phyloP scores from a whole-genome alignment of 1,140 invertebrate species.

The Drosophila truncata region DNA sequence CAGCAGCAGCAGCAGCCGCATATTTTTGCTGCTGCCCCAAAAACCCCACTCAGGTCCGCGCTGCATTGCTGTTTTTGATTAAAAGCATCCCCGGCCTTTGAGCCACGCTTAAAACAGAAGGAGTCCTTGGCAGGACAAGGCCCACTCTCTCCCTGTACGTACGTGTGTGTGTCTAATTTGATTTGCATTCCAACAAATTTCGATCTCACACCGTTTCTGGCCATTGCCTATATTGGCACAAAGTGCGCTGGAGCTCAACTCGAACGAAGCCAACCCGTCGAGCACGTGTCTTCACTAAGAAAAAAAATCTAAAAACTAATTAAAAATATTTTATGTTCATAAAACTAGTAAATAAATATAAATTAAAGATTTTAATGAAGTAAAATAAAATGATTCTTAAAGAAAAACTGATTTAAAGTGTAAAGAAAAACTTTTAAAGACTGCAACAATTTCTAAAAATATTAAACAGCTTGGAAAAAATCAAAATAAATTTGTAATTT shows the following conservation, averaged over 20 bases:
- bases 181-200: slow-evolving; percentile 68
- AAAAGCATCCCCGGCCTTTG: slow-evolving; percentile 65
- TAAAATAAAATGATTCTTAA: not conserved
- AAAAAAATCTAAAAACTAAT: not conserved
- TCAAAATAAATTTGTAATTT: not conserved
- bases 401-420: not conserved
- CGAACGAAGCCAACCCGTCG: not conserved
- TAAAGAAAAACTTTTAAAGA: not conserved
- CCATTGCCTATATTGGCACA: slow-evolving; percentile 34
- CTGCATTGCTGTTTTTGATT: slow-evolving; percentile 69
- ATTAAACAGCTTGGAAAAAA: not conserved
- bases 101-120: slow-evolving; percentile 14
- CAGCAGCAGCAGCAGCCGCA: slow-evolving; percentile 1
- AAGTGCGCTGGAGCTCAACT: slow-evolving; percentile 28
- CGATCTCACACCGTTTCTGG: slow-evolving; percentile 51
- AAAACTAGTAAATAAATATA: not conserved
- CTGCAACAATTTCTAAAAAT: not conserved
- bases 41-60: not conserved
- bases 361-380: not conserved
- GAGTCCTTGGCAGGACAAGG: slow-evolving; percentile 7
- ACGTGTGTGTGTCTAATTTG: slow-evolving; percentile 59
- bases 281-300: not conserved
- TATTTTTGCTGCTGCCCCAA: slow-evolving; percentile 11
- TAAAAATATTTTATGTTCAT: not conserved
- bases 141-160: not conserved